These are phyloP conservation scores for Creontiades dilutus DNA, from an alignment of 2,888 invertebrate genomes.

Conservation along the genomic window DNA sequence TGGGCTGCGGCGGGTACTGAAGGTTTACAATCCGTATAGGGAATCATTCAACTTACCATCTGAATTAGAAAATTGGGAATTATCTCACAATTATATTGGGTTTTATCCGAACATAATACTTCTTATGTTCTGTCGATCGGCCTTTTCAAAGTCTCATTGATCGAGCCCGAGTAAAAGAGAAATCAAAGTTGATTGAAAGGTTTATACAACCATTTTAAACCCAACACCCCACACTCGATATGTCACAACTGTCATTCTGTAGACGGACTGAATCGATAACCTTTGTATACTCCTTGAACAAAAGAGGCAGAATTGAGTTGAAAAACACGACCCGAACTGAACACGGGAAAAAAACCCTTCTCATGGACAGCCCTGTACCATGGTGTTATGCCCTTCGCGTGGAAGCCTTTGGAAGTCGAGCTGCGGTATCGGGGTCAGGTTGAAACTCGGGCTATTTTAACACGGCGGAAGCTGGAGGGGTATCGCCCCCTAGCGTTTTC, in stretches of 20 bases:
- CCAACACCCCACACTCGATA: neutral
- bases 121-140: too few species aligned
- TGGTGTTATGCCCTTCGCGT: slow-evolving; percentile 24
- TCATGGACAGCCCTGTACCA: neutral
- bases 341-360: neutral
- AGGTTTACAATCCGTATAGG: too few species aligned
- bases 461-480: slow-evolving; percentile 45
- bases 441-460: slow-evolving; percentile 29
- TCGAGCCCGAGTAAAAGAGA: neutral
- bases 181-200: neutral
- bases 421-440: slow-evolving; percentile 46
- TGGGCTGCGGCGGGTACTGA: too few species aligned
- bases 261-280: neutral
- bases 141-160: too few species aligned
- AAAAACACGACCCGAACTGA: neutral
- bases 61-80: too few species aligned
- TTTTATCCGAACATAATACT: too few species aligned
- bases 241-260: neutral
- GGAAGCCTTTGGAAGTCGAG: slow-evolving; percentile 40
- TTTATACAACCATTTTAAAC: neutral
- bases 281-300: neutral
- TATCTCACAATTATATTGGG: too few species aligned
- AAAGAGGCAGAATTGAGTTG: neutral
- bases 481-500: slow-evolving; percentile 15
- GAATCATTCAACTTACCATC: too few species aligned